phyloP scores from a whole-genome alignment of 2,888 invertebrate species.

The Epinotia bilunana region DNA sequence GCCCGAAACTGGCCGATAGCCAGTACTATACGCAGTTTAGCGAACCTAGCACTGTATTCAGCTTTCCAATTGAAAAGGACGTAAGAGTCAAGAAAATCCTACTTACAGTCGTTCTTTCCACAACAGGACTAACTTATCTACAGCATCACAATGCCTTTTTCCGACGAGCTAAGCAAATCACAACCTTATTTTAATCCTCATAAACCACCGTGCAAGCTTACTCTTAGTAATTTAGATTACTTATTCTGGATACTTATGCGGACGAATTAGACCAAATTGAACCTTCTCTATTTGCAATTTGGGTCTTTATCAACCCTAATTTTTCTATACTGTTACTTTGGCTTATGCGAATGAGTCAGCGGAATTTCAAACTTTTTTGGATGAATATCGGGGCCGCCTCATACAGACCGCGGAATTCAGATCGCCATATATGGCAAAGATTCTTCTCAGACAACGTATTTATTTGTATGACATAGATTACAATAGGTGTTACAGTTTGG shows the following conservation, averaged over 20 bases:
- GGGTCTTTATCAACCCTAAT: conserved; percentile 5
- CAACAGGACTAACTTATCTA: conserved; percentile 3
- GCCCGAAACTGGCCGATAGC: conserved; percentile 33
- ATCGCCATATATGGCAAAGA: no score
- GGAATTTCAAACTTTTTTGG: not conserved
- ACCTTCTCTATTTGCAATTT: conserved; percentile 8
- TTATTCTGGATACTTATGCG: conserved; percentile 1
- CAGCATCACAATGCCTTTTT: not conserved
- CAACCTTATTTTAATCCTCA: not conserved
- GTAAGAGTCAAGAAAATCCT: not conserved
- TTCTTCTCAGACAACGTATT: no score
- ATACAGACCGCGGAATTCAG: no score
- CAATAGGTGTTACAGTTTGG: no score
- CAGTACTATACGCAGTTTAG: conserved; percentile 27
- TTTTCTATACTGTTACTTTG: not conserved
- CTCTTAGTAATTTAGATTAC: not conserved
- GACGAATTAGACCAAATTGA: conserved; percentile 3
- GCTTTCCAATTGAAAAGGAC: not conserved
- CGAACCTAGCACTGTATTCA: not conserved
- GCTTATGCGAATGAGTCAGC: not conserved
- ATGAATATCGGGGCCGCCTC: not conserved
- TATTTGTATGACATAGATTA: no score
- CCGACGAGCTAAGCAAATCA: not conserved
- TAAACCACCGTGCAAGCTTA: not conserved
- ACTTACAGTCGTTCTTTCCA: not conserved